phyloP scores from a whole-genome alignment of 1,140 invertebrate species.

The Orchesella cincta region DNA sequence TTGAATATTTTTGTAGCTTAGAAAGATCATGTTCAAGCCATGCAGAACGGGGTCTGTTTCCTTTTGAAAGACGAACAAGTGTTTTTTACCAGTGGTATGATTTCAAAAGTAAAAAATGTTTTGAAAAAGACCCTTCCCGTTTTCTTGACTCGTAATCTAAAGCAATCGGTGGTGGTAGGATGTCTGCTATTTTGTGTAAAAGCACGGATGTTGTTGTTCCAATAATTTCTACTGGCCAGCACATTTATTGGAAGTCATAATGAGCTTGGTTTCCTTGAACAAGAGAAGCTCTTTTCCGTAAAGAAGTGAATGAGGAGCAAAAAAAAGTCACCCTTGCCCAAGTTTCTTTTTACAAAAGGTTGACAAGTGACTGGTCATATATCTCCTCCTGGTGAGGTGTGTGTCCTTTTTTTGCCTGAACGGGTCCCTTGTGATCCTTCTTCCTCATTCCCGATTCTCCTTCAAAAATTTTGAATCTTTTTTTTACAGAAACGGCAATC shows the following conservation, averaged over 20 bases:
- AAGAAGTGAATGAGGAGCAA: background rate
- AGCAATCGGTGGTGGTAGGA: background rate
- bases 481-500: background rate
- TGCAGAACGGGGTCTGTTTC: background rate
- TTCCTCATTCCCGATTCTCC: background rate
- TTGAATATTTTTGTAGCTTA: background rate
- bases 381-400: background rate
- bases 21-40: background rate
- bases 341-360: constrained; percentile 4
- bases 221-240: constrained; percentile 5
- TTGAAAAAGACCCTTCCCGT: constrained; percentile 1
- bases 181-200: background rate
- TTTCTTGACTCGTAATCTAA: background rate
- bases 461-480: background rate
- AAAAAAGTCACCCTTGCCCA: background rate
- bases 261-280: constrained; percentile 17
- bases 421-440: background rate
- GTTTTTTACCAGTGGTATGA: background rate
- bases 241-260: background rate
- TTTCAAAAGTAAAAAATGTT: background rate
- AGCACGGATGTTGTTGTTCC: constrained; percentile 13
- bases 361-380: constrained; percentile 16
- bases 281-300: background rate
- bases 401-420: background rate
- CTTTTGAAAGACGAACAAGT: background rate